Base-by-base conservation (phyloP, 2,888 invertebrate species). In the Meloe dianella region DNA sequence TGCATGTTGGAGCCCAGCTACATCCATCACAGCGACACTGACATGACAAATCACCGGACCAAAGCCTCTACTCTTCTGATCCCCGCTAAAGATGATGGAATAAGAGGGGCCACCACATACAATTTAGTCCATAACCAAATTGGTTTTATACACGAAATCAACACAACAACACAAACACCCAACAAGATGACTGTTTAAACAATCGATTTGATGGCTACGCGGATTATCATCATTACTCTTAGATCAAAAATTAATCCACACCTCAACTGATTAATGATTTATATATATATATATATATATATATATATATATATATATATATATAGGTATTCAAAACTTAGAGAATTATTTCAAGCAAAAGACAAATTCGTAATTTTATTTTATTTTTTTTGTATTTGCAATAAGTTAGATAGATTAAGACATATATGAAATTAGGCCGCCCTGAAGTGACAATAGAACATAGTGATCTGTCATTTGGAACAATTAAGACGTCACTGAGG, bases 1-100 rank as follows among this genome's bases (percentile, higher is more conserved):
- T 83, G 80, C 74, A 77, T 66, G 71, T 73, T 77, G 75, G 78
- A 41, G 47, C 74, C 76, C 76, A 73, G 75, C 73, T 72, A 73
- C 82, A 81, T 83, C 82, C 80, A 83, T 83, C 83, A 83, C 79
- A 64, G 73, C 79, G 81, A 81, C 82, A 81, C 80, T 82, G 82
- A 83, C 83, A 83, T 82, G 83, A 83, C 83, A 83, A 83, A 83
- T 83, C 81, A 79, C 80, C 79, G 73, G 71, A 63, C 65, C 64
- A 61, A 61, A 41, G 54, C 60, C 38, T 35, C 60, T 64, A 38
- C 54, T 63, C 66, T 14, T 59, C 32, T 27, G 22, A 57, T 24
- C 41, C 38, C 35, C 57, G 32, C 59, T 61, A 32, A 9, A 47
- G 47, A 22, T 47, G 47, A 47, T 47, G 47, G 47, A 1, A 47